A percentile compares a stretch with the other conserved stretches of the same genome.
Conservation (phyloP, 2,113 vertebrate species). For the Abramis brama region DNA sequence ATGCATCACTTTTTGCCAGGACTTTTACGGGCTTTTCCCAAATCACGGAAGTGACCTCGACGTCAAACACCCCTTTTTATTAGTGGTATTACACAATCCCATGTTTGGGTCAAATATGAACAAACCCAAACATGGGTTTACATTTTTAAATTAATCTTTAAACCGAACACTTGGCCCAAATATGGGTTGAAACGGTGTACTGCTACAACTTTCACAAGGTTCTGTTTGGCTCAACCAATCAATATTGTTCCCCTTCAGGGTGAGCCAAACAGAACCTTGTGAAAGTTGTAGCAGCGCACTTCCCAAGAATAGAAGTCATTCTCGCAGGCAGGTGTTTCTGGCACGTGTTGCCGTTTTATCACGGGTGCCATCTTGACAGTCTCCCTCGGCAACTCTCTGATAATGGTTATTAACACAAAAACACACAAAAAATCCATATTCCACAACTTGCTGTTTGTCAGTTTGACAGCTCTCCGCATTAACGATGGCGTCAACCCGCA, state of each 20-base stretch:
- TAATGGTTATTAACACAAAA: constrained; percentile 78
- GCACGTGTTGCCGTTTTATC: constrained; percentile 79
- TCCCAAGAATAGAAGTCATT: constrained; percentile 72
- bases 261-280: constrained; percentile 70
- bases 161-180: too few relatives aligned
- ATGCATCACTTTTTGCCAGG: too few relatives aligned
- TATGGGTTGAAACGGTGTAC: too few relatives aligned
- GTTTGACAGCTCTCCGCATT: constrained; percentile 80
- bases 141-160: too few relatives aligned
- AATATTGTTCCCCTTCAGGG: constrained; percentile 72
- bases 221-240: constrained; percentile 61
- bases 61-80: too few relatives aligned
- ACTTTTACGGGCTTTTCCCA: too few relatives aligned
- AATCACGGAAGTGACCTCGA: too few relatives aligned
- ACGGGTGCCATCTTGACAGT: constrained; percentile 79
- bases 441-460: constrained; percentile 79
- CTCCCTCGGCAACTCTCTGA: constrained; percentile 78
- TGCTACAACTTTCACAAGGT: too few relatives aligned
- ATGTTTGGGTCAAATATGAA: too few relatives aligned
- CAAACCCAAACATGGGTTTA: too few relatives aligned
- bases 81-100: too few relatives aligned
- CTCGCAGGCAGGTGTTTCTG: constrained; percentile 76
- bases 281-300: constrained; percentile 72
- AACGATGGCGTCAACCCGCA: constrained; percentile 75
- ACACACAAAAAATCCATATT: constrained; percentile 78